Base-by-base conservation (phyloP, 2,113 vertebrate genomes). In the Danionella cerebrum region DNA sequence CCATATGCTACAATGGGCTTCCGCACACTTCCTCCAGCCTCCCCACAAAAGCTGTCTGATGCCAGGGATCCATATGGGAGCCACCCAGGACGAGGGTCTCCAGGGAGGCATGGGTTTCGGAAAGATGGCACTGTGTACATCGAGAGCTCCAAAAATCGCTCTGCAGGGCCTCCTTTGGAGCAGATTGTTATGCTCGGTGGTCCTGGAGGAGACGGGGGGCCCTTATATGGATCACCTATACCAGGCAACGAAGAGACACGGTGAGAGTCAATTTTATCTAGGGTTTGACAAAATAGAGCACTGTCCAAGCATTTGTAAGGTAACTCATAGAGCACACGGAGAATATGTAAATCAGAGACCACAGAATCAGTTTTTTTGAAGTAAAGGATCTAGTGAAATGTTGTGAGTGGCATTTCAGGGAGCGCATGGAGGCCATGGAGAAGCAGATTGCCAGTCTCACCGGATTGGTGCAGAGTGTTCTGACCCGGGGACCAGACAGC, bases 381-480 rank as follows among this genome's bases (percentile, higher is more conserved):
- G n/a, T n/a, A n/a, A n/a, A n/a, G n/a, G n/a, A n/a, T n/a, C n/a
- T n/a, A n/a, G n/a, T n/a, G n/a, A n/a, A n/a, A n/a, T n/a, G n/a
- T n/a, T n/a, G n/a, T n/a, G n/a, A n/a, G n/a, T n/a, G n/a, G n/a
- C n/a, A n/a, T 65, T 39, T 24, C 44, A 96, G 96, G 82, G 95
- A 97, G 71, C 86, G 96, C 3, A 98, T 98, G 96, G 96, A 98
- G 77, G 96, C 92, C 1, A 98, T 98, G 96, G 96, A 98, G 84
- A 98, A 98, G 84, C 96, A 98, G 88, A 98, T 98, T 1, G 96
- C 96, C 54, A 98, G 96, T 59, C 87, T 98, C 84, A 98, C 96
- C 0, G 95, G 96, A 60, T 87, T 98, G 68, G 91, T 98, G 71
- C 95, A 98, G 85, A 94, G 94, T 1, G 96, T 96, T 1, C 87